These are phyloP conservation scores for Drosophila infuscata DNA, from an alignment of 2,888 invertebrate species.

Conservation along the genomic window DNA sequence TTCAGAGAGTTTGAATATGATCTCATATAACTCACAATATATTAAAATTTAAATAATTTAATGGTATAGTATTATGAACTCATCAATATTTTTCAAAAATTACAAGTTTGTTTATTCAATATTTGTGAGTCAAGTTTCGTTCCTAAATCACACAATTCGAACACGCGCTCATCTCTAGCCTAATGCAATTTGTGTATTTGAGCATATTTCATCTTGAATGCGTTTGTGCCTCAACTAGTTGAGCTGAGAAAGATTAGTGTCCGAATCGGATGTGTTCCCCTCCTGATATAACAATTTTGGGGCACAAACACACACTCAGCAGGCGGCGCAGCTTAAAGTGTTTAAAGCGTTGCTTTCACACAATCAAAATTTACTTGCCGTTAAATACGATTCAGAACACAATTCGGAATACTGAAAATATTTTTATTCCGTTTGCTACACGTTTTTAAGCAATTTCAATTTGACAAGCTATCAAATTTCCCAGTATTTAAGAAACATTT, in stretches of 20 bases:
- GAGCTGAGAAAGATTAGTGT: constrained; percentile 8
- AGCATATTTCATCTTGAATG: not conserved
- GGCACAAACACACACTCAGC: constrained; percentile 7
- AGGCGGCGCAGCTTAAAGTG: constrained; percentile 12
- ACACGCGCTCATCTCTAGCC: not conserved
- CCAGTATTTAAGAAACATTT: constrained; percentile 1
- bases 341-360: not conserved
- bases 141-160: not conserved
- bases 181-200: constrained; percentile 3
- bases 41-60: not conserved
- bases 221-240: constrained; percentile 2
- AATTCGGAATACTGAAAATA: not conserved
- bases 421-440: constrained; percentile 19
- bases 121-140: not conserved
- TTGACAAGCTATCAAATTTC: constrained; percentile 10
- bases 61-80: not conserved
- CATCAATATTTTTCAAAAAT: not conserved
- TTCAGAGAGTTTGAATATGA: not conserved
- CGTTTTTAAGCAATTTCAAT: constrained; percentile 7
- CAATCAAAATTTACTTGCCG: constrained; percentile 16
- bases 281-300: not conserved
- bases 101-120: not conserved
- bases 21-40: not conserved
- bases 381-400: constrained; percentile 6
- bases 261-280: not conserved